Evolutionary conservation across 2,888 invertebrate genomes (phyloP).

Genomic region (Hydrotaea cyrtoneurina): DNA sequence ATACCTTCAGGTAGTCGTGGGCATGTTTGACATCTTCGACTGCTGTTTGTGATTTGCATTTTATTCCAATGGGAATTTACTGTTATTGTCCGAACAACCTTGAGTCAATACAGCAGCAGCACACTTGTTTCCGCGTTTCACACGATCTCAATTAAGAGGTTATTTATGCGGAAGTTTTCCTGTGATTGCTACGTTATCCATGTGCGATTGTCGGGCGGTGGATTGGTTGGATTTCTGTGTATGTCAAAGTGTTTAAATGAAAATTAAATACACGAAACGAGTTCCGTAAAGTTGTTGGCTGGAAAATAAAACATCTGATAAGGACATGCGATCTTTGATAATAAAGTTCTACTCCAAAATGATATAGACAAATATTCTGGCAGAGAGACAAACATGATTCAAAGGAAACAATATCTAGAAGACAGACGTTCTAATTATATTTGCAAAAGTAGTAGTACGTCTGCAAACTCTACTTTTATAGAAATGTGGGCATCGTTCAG

Average conservation of each 20-base stretch:
- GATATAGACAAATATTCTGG: too few species aligned
- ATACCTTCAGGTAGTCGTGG: not conserved
- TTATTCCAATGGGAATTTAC: constrained; percentile 48
- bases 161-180: constrained; percentile 57
- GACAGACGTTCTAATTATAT: too few species aligned
- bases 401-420: too few species aligned
- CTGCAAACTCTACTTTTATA: too few species aligned
- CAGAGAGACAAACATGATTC: too few species aligned
- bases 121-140: not conserved
- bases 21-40: not conserved
- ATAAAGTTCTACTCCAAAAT: too few species aligned
- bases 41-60: constrained; percentile 55
- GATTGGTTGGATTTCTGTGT: not conserved
- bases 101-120: constrained; percentile 43
- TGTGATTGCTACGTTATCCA: not conserved
- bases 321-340: too few species aligned
- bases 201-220: not conserved
- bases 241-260: not conserved
- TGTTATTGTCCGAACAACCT: constrained; percentile 56
- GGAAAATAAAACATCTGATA: too few species aligned
- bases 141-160: constrained; percentile 55
- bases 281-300: too few species aligned
- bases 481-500: too few species aligned
- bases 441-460: too few species aligned
- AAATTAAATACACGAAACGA: too few species aligned